Base-by-base conservation (phyloP, 2,888 invertebrate species). In the Lochmaea capreae region DNA sequence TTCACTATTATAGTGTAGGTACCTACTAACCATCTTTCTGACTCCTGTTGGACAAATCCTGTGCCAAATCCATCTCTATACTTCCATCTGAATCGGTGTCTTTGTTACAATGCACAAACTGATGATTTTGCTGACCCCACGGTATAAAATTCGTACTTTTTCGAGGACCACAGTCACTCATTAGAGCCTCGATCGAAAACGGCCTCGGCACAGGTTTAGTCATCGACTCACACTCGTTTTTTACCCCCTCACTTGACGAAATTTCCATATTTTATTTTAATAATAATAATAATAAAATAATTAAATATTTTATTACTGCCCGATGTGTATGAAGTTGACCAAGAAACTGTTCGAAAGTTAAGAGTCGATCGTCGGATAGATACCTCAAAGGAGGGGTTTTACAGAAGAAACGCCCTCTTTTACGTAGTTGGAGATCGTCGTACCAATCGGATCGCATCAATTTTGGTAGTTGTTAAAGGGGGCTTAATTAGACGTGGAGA, bases 141-240 rank as follows among this genome's bases (percentile, higher is more conserved):
- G 80, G 77, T 26, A 76, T 76, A 57, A 77, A 67, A 18, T 73
- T 79, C 67, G 74, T 79, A 18, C 61, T 77, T 71, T 80, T 84
- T 76, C 77, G 84, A 12, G 86, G 85, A 12, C 83, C 85, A 75
- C 83, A 83, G 75, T 86, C 86, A 79, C 87, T 86, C 83, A 91
- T 91, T 39, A 91, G 81, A 1, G 91, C 91, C 84, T 91, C 91
- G 62, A 91, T 91, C 0, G 91, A 90, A 84, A 91, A 91, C 1
- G 91, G 90, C 79, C 89, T 90, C 3, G 91, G 91, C 67, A 88
- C 88, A 3, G 87, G 84, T 79, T 86, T 87, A n/a, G 85, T 84
- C 61, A 83, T 78, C 49, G 79, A 77, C 59, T 82, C 81, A 74
- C 76, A 72, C 5, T 71, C 71, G 3, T 49, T 67, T 43, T 78